Base-by-base conservation (phyloP, 2,113 vertebrate species). In the Xiphophorus couchianus region DNA sequence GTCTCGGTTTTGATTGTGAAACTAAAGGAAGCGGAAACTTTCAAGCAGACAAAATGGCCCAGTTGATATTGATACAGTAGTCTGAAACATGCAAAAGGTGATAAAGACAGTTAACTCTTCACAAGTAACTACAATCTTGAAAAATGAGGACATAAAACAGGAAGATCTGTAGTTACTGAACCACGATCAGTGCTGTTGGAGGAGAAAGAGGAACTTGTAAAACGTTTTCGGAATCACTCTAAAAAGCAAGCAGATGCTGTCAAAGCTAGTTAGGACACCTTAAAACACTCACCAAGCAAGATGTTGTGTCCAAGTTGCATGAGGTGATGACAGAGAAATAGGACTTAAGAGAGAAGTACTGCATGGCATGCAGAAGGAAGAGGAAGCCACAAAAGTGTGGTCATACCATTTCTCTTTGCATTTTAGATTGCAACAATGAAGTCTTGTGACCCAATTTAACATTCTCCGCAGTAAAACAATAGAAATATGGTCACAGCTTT, bases 231-330 rank as follows among this genome's bases (percentile, higher is more conserved):
- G 44, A 77, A 31, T 19, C 22, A 66, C 31, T 22, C 22, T 71
- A 0, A 74, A 48, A 58, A 69, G 42, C n/a, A 75, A 19, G 13
- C 37, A 71, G 28, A 25, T 73, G 37, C 15, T 39, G 7, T 62
- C 58, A n/a, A 35, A 58, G 60, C 22, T 31, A 42, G 0, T 61
- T 30, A 48, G 10, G 22, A 19, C 12, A 60, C 81, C 33, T 44
- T 35, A 19, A 81, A 62, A 73, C 37, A 89, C 89, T 92, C 69
- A 92, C 89, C 71, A 19, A 28, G 17, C 27, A 76, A 51, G 31
- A 70, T 5, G 7, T 72, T 61, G 58, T 67, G 62, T 78, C 68
- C 80, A 14, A 25, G 4, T 70, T 17, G 35, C 54, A n/a, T 75
- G 29, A 14, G 60, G 15, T 22, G 65, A 42, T 67, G 48, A 69